phyloP scores from a whole-genome alignment of 2,888 invertebrate species.

The Panopea generosa region DNA sequence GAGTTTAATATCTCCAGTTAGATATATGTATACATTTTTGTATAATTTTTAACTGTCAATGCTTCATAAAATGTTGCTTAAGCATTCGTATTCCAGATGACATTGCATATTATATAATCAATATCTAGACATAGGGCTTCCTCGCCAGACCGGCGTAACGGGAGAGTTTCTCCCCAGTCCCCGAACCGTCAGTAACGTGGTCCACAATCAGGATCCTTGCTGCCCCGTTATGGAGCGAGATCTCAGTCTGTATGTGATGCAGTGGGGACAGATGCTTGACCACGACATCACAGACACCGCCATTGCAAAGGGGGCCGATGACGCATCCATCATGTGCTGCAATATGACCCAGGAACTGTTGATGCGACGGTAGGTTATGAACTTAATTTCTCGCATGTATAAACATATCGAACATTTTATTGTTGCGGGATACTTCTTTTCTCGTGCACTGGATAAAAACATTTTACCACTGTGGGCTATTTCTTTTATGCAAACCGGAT shows the following conservation, averaged over 20 bases:
- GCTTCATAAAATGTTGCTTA: too few species aligned
- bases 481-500: too few species aligned
- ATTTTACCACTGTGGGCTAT: too few species aligned
- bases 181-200: constrained; percentile 51
- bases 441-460: too few species aligned
- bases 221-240: constrained; percentile 57
- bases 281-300: constrained; percentile 66
- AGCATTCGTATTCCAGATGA: too few species aligned
- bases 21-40: too few species aligned
- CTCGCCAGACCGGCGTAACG: constrained; percentile 50
- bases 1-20: too few species aligned
- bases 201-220: constrained; percentile 59
- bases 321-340: constrained; percentile 62
- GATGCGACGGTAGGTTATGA: constrained; percentile 47
- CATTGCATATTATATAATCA: too few species aligned
- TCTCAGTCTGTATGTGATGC: constrained; percentile 63
- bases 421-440: too few species aligned
- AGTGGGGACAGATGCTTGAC: constrained; percentile 67
- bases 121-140: constrained; percentile 56
- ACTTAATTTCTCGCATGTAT: too few species aligned
- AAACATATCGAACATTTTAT: too few species aligned
- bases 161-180: constrained; percentile 52
- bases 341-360: constrained; percentile 53
- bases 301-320: constrained; percentile 57
- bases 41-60: too few species aligned